Evolutionary conservation across 1,140 invertebrate genomes (phyloP).

Genomic region (Eumeta japonica): DNA sequence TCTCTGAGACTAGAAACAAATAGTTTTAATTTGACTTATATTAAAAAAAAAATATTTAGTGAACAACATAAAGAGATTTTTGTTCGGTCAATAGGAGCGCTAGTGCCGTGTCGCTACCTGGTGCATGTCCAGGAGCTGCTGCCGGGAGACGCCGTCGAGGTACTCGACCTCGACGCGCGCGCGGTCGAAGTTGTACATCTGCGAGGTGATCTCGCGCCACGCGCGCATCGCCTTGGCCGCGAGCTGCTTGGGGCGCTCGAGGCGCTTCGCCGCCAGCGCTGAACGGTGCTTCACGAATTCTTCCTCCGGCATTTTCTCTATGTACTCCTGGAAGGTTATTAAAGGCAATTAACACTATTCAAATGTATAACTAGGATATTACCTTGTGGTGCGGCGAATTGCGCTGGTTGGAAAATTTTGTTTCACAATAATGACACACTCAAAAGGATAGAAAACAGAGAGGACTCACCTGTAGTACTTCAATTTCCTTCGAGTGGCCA

Average conservation of each 20-base stretch:
- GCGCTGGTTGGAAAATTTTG: no score
- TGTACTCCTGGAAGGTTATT: slow-evolving; percentile 59
- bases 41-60: no score
- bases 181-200: slow-evolving; percentile 92
- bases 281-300: slow-evolving; percentile 83
- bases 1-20: no score
- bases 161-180: slow-evolving; percentile 81
- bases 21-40: no score
- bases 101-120: no score
- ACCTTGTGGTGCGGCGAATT: no score
- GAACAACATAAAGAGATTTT: no score
- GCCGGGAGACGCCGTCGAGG: slow-evolving; percentile 75
- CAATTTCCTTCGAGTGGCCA: no score
- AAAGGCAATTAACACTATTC: slow-evolving; percentile 2
- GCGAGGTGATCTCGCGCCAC: slow-evolving; percentile 83
- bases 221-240: slow-evolving; percentile 65
- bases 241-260: slow-evolving; percentile 91
- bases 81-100: no score
- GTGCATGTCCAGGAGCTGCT: slow-evolving; percentile 81
- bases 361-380: background rate
- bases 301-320: slow-evolving; percentile 75
- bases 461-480: no score
- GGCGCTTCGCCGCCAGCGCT: slow-evolving; percentile 72
- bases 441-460: no score
- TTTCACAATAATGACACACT: no score